phyloP scores from a whole-genome alignment of 2,888 invertebrate genomes.

The Agonopterix subpropinquella region DNA sequence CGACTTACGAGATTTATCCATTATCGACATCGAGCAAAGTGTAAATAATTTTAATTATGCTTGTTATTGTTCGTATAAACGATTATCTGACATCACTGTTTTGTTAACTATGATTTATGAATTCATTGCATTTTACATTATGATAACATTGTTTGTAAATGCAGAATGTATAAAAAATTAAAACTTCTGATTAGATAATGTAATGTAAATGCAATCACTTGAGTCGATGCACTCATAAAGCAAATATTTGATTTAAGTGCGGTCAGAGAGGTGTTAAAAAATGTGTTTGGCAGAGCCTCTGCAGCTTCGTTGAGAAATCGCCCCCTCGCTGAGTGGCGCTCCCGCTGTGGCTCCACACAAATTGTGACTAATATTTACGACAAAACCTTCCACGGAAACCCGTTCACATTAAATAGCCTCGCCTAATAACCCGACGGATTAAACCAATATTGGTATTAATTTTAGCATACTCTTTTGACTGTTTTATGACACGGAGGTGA shows the following conservation, averaged over 20 bases:
- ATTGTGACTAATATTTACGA: conserved; percentile 70
- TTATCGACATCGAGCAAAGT: conserved; percentile 5
- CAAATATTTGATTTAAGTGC: conserved; percentile 63
- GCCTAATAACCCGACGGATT: conserved; percentile 42
- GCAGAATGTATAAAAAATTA: no score
- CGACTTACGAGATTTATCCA: conserved; percentile 5
- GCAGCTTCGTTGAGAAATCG: conserved; percentile 67
- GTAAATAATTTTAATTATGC: conserved; percentile 4
- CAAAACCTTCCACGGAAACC: conserved; percentile 57
- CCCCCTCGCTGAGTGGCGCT: conserved; percentile 65
- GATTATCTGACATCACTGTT: no score
- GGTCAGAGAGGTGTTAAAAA: conserved; percentile 67
- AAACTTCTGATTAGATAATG: no score
- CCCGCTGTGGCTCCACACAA: conserved; percentile 65
- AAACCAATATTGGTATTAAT: conserved; percentile 44
- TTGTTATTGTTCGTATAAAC: neutral
- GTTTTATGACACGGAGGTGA: conserved; percentile 35
- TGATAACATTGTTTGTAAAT: no score
- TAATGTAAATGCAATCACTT: conserved; percentile 2
- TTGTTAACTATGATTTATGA: no score
- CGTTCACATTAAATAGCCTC: conserved; percentile 49
- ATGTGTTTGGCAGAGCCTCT: conserved; percentile 64
- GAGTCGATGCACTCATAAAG: conserved; percentile 57
- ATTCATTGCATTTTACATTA: no score
- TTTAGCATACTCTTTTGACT: conserved; percentile 33